Conservation (phyloP, 1,140 invertebrate species). For the Chironomus striatipennis region DNA sequence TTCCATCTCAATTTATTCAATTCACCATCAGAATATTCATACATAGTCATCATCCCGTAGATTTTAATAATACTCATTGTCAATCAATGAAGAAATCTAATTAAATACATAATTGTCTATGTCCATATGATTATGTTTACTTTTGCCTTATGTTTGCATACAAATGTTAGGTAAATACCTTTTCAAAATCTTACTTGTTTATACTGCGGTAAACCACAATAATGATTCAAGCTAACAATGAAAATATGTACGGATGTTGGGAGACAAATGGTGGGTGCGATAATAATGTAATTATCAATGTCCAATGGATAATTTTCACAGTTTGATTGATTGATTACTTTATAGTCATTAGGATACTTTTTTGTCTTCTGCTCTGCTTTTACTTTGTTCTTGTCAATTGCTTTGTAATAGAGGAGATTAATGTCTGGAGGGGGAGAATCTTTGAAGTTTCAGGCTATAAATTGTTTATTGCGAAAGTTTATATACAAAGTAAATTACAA, state of each 20-base stretch:
- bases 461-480: no score
- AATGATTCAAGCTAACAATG: neutral
- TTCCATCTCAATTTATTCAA: no score
- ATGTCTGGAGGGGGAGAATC: no score
- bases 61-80: no score
- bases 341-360: neutral
- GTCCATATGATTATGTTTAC: neutral
- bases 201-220: neutral
- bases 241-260: no score
- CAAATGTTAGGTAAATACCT: neutral
- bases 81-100: neutral
- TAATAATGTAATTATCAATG: conserved; percentile 14
- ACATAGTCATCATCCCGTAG: no score
- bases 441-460: no score
- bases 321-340: conserved; percentile 23
- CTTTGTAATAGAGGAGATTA: neutral
- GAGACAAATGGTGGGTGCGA: neutral
- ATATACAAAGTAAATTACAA: no score
- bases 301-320: conserved; percentile 9
- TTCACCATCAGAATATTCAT: no score
- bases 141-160: neutral
- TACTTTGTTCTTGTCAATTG: neutral
- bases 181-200: neutral
- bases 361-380: neutral
- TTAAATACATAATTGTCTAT: neutral